Base-by-base conservation (phyloP, 2,888 invertebrate genomes). In the Hyalella azteca region DNA sequence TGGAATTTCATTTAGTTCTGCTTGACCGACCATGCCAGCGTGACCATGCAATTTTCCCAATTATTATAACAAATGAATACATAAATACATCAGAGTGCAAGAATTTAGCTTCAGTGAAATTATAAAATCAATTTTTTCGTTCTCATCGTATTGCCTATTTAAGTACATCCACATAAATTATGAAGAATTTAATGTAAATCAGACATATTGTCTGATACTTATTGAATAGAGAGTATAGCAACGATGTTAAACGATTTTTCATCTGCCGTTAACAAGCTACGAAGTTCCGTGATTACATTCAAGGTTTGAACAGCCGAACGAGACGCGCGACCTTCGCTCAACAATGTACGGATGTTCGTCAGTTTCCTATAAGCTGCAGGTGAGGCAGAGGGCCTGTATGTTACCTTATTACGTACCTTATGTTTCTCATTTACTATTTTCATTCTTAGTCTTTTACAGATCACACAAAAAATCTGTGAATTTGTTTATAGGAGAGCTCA, bases 261-360 rank as follows among this genome's bases (percentile, higher is more conserved):
- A 45, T 11, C 19, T 45, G 3, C 11, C 13, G 45, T 3, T 2
- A 15, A 45, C 19, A 15, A 45, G 19, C 45, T 15, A 3, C 19
- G 19, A 15, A 1, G 13, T 45, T 19, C 45, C 19, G 19, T 11
- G 19, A 45, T 11, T 22, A 3, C 1, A 5, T 13, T 54, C 26
- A 11, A 1, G 26, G 22, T 11, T 26, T 54, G 3, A 26, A 13
- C 54, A 1, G 13, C 22, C 26, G 2, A 54, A 54, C 19, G 1
- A 29, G 7, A 36, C 36, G 19, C 26, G 36, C 39, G 36, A 15
- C 66, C 66, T 66, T 66, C 36, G n/a, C 36, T 66, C 4, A 66
- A 66, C 66, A 66, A 66, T 66, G 36, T 22, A 36, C 66, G 66
- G 66, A 66, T 66, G 66, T 19, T 26, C 26, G 29, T 54, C 54